phyloP scores from a whole-genome alignment of 2,113 vertebrate genomes.

The Nicator chloris region DNA sequence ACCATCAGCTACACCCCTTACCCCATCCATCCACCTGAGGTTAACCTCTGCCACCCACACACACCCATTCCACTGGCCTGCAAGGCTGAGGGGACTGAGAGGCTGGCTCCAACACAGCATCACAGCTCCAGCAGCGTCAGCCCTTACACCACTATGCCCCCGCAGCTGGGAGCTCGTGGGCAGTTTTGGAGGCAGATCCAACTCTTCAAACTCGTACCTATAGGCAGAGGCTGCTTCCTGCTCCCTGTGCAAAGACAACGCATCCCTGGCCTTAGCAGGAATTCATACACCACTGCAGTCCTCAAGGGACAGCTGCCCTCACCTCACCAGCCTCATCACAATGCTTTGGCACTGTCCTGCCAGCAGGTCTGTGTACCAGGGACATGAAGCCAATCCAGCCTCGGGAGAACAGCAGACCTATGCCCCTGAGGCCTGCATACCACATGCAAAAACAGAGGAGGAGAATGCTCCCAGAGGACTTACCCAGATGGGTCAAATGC shows the following conservation, averaged over 20 bases:
- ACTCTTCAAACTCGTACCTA: not conserved
- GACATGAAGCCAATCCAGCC: not conserved
- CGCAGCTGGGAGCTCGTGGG: accelerated
- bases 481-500: not conserved
- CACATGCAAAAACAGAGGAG: not conserved
- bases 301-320: not conserved
- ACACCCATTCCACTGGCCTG: not conserved
- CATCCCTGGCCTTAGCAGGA: not conserved
- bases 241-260: not conserved
- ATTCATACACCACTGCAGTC: not conserved
- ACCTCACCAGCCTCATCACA: not conserved
- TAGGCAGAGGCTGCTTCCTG: not conserved
- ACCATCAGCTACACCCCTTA: not conserved
- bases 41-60: not conserved
- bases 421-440: not conserved
- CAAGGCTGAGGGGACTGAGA: not conserved
- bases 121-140: not conserved
- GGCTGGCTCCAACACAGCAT: not conserved
- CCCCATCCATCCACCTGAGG: not conserved
- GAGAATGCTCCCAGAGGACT: not conserved
- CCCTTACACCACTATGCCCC: not conserved
- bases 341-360: not conserved
- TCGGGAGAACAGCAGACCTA: not conserved
- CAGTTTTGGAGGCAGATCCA: not conserved
- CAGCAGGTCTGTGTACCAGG: not conserved